phyloP scores from a whole-genome alignment of 2,113 vertebrate genomes.

The Rhinoptilus africanus region DNA sequence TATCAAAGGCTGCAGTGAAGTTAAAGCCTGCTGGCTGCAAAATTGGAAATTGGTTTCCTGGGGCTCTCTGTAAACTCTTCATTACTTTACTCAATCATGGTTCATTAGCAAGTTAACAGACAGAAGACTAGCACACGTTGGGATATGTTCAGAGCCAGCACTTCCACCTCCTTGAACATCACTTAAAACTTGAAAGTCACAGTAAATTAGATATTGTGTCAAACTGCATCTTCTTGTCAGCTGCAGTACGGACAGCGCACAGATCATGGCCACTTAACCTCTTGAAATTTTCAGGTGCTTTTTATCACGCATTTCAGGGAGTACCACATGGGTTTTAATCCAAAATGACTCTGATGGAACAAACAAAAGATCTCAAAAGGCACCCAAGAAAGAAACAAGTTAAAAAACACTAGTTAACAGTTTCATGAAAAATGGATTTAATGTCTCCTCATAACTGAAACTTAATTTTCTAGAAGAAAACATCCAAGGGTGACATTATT shows the following conservation, averaged over 20 bases:
- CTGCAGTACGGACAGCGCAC: not conserved
- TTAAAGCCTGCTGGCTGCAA: conserved; percentile 82
- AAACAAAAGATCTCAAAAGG: conserved; percentile 61
- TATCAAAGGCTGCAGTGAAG: conserved; percentile 74
- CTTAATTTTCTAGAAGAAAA: conserved; percentile 54
- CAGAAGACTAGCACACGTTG: conserved; percentile 76
- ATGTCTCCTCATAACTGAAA: conserved; percentile 47
- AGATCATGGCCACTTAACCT: conserved; percentile 62
- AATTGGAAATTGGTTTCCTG: conserved; percentile 84
- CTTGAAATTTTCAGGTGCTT: conserved; percentile 56
- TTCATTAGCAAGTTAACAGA: conserved; percentile 91
- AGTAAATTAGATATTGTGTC: conserved; percentile 73
- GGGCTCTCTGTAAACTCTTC: conserved; percentile 87
- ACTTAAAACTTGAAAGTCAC: conserved; percentile 83
- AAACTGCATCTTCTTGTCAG: conserved; percentile 51
- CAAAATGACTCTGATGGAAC: conserved; percentile 50
- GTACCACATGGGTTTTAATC: conserved; percentile 41
- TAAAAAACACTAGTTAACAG: not conserved
- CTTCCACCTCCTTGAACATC: conserved; percentile 75
- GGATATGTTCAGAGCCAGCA: conserved; percentile 75
- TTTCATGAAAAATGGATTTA: conserved; percentile 48
- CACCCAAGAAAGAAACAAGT: conserved; percentile 40
- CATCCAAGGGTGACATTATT: conserved; percentile 21
- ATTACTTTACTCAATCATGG: conserved; percentile 83
- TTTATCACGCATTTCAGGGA: conserved; percentile 37